Percentiles rank a stretch among this genome's conserved stretches.
Evolutionary conservation across 2,888 invertebrate genomes (phyloP).

Genomic region (Xylophagus ater): DNA sequence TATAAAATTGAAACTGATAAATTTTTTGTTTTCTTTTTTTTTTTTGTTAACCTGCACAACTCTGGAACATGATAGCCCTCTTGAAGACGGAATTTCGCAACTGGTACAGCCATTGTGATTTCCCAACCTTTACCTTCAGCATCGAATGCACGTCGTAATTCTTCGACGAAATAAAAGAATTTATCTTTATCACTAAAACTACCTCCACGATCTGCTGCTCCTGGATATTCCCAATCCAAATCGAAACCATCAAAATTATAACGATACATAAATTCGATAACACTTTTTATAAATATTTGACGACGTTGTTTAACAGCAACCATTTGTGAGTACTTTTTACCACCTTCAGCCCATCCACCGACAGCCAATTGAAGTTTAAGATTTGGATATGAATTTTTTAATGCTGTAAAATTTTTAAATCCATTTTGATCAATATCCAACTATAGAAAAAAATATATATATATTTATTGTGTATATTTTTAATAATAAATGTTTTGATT

Average conservation of each 20-base stretch:
- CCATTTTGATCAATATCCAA: slow-evolving; percentile 64
- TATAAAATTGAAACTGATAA: background rate
- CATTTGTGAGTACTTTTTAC: slow-evolving; percentile 74
- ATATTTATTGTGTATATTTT: background rate
- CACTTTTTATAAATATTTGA: slow-evolving; percentile 59
- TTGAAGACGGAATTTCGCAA: slow-evolving; percentile 74
- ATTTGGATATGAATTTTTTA: slow-evolving; percentile 57
- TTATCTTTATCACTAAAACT: slow-evolving; percentile 72
- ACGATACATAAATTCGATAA: slow-evolving; percentile 63
- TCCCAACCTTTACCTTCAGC: slow-evolving; percentile 68
- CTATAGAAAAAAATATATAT: slow-evolving; percentile 35
- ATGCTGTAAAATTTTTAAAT: slow-evolving; percentile 65
- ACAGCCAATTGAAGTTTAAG: slow-evolving; percentile 72
- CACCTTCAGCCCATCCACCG: slow-evolving; percentile 87
- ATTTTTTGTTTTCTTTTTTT: background rate
- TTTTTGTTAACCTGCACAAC: slow-evolving; percentile 64
- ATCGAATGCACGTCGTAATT: slow-evolving; percentile 66
- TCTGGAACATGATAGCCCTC: slow-evolving; percentile 88
- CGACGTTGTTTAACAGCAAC: slow-evolving; percentile 58
- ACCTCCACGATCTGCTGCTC: slow-evolving; percentile 76
- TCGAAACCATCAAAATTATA: slow-evolving; percentile 79
- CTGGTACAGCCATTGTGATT: slow-evolving; percentile 79
- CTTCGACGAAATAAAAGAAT: slow-evolving; percentile 73
- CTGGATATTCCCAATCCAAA: slow-evolving; percentile 86
- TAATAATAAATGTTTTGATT: slow-evolving; percentile 5